Evolutionary conservation across 2,888 invertebrate species (phyloP).

Genomic region (Cephus pygmeus): DNA sequence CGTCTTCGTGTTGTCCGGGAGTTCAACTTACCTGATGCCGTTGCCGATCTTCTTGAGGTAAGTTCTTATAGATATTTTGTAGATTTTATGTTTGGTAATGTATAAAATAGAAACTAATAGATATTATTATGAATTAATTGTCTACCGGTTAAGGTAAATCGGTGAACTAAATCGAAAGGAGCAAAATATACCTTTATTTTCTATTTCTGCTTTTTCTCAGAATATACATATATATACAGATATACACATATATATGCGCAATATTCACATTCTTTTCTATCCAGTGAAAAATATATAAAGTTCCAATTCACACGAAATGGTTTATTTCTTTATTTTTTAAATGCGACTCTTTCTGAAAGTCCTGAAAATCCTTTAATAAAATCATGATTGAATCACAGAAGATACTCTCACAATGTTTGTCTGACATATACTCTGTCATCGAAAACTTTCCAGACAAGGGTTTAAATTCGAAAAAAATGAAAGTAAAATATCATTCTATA

Average conservation of each 20-base stretch:
- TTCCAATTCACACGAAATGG: not conserved
- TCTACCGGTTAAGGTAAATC: not conserved
- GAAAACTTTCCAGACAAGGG: no score
- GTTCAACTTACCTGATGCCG: constrained; percentile 91
- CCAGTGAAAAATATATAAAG: not conserved
- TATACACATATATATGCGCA: no score
- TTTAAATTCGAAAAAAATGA: no score
- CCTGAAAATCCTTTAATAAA: not conserved
- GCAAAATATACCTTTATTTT: not conserved
- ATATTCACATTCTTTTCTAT: not conserved
- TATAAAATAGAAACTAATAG: not conserved
- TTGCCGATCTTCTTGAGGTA: constrained; percentile 80
- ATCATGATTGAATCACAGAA: not conserved
- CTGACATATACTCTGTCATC: no score
- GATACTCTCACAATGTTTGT: no score
- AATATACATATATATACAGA: not conserved
- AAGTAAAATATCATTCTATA: no score
- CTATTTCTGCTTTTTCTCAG: not conserved
- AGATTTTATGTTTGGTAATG: not conserved
- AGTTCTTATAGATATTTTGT: constrained; percentile 31
- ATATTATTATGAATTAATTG: not conserved
- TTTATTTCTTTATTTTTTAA: not conserved
- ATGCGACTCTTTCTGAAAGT: not conserved
- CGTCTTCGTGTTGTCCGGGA: constrained; percentile 92
- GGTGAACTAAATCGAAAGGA: not conserved